A percentile compares a stretch with the other conserved stretches of the same genome.
These are phyloP conservation scores for Hippopotamyrus pictus DNA, from an alignment of 2,797 vertebrate species.

Conservation along the genomic window DNA sequence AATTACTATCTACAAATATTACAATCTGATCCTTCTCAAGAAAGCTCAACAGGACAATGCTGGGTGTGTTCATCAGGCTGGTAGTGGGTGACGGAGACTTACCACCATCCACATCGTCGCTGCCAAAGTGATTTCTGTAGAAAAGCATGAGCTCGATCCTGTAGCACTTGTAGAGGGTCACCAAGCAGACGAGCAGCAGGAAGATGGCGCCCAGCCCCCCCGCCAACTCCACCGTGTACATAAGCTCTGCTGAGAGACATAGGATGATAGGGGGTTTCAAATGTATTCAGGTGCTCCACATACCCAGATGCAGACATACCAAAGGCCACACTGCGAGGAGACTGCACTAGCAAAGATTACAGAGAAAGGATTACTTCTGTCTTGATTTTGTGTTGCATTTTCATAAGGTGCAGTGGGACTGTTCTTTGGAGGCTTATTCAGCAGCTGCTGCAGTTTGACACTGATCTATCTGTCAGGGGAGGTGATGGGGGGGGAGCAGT, in stretches of 20 bases:
- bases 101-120: constrained; percentile 94
- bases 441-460: background rate
- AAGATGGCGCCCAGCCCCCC: constrained; percentile 94
- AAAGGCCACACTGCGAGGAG: constrained; percentile 6
- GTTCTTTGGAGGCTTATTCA: background rate
- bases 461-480: background rate
- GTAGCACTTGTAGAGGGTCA: constrained; percentile 95
- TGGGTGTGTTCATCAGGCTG: background rate
- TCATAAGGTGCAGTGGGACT: background rate
- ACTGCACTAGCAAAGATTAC: background rate
- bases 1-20: background rate
- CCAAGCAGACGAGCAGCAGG: constrained; percentile 88
- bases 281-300: background rate
- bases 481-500: background rate
- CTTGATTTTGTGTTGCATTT: background rate
- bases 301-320: background rate
- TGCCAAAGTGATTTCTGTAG: constrained; percentile 95
- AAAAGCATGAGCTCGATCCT: constrained; percentile 98
- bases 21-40: background rate
- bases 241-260: constrained; percentile 77
- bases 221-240: constrained; percentile 96
- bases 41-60: background rate
- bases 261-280: constrained; percentile 26
- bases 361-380: background rate
- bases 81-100: constrained; percentile 42